These are phyloP conservation scores for Paguma larvata DNA, from an alignment of 2,797 vertebrate genomes.

Conservation along the genomic window DNA sequence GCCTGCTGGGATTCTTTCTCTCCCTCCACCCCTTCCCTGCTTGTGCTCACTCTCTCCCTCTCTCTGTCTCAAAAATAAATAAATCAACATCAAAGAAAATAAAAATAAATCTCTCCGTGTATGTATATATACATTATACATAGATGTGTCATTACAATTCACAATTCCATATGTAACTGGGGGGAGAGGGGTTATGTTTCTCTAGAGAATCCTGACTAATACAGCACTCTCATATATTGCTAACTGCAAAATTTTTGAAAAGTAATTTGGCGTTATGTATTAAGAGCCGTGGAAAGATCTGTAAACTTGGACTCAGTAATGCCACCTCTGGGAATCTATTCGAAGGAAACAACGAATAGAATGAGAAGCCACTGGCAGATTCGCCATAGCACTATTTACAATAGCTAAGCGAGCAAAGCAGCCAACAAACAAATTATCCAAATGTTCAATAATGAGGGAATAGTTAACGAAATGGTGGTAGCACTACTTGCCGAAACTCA, in stretches of 20 bases:
- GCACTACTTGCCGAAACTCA: background rate
- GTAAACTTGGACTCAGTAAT: background rate
- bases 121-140: background rate
- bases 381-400: background rate
- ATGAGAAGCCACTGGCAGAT: background rate
- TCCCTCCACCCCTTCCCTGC: too few relatives aligned
- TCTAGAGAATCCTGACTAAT: background rate
- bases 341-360: background rate
- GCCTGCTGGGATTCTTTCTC: too few relatives aligned
- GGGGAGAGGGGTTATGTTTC: background rate
- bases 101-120: background rate
- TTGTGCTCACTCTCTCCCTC: too few relatives aligned
- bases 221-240: background rate
- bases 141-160: background rate
- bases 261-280: background rate
- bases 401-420: background rate
- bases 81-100: too few relatives aligned
- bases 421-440: background rate
- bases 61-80: too few relatives aligned
- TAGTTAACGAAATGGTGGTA: background rate
- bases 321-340: background rate
- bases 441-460: background rate
- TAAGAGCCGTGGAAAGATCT: background rate
- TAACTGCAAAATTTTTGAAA: background rate
- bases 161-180: background rate